Evolutionary conservation across 92 coral and sea anemone genomes (phyloP), one percentile per base, ranked within the genome.

Genomic region (Plumapathes pennacea): DNA sequence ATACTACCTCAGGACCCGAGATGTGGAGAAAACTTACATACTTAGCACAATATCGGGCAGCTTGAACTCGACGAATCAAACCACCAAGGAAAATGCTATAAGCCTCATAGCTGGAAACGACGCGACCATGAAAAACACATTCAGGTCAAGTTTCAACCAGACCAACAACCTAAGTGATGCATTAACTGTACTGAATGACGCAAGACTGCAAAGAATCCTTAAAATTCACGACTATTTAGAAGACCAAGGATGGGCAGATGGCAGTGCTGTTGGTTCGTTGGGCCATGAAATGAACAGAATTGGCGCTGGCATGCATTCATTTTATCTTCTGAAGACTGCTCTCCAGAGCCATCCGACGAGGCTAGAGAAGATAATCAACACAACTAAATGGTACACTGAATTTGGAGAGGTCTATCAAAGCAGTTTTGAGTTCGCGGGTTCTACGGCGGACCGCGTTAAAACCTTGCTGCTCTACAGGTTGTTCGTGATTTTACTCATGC

Each of bases 391-490:
- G 95, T 86, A 76, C 75, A 77, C 27, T 48, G 78, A 76, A 37
- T 76, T 86, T 49, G 80, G 84, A 27, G 95, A 81, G 64, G 57
- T 86, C 18, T 86, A 76, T 33, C 95, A 86, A 45, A 12, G 38
- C 2, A 31, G 28, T 4, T 65, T 65, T 20, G 72, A 65, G 43
- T 31, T 14, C 36, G 39, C 38, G 25, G 90, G 92, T 9, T 79
- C 90, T 1, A 83, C 97, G n/a, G 85, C 90, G 5, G 88, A 89
- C 62, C 78, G 90, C 6, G 68, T 88, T 64, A 74, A 78, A 22
- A 83, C 90, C 24, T 41, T 66, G 13, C 38, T 83, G 31, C 43
- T 83, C 6, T 89, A 54, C 53, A 43, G 97, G 19, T 83, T 80
- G 15, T 66, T 89, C 28, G 66, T 67, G 5, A 80, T 79, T 0